Evolutionary conservation across 2,113 vertebrate species (phyloP), one percentile per base, ranked within the genome.

Genomic region (Lethenteron camtschaticum): DNA sequence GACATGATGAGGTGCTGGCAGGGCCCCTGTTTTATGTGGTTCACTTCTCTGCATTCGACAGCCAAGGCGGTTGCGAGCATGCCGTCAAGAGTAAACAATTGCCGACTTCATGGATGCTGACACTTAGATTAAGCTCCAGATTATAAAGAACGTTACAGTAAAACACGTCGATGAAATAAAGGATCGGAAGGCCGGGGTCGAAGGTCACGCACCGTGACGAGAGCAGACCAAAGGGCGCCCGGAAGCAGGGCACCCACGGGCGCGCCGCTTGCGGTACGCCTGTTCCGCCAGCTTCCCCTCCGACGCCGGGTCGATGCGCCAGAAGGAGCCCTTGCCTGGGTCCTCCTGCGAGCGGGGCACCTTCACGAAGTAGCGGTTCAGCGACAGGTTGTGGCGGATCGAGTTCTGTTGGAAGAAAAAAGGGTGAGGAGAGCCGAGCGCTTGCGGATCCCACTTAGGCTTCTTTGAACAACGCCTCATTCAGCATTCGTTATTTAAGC

Each of bases 361-460:
- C 86, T 99, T 99, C 83, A 99, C 95, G 80, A 99, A 99, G 81
- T 96, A 99, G 73, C 92, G 90, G 79, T 99, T 99, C 80, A 99
- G 83, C 75, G 92, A 96, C 75, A 96, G 83, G 81, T 99, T 99
- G 82, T 96, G 94, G 73, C 94, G 90, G 78, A 99, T 99, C 60
- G 92, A 99, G 82, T 96, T 99, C 92, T 96, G 83, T 76, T 68
- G 74, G 75, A 72, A 72, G 71, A 60, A 75, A 71, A n/a, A 58
- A 57, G 70, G 11, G 18, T 20, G 11, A 68, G 55, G 58, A n/a
- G 56, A 57, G 16, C 63, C 56, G 20, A 63, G 18, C 57, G 70
- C 41, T 20, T 56, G 13, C 18, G 56, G 24, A 68, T 66, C 41
- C 55, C 24, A 56, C 4, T n/a, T 9, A 71, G 68, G 57, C 6